These are phyloP conservation scores for Yponomeuta malinellus DNA, from an alignment of 2,888 invertebrate genomes.

Conservation along the genomic window DNA sequence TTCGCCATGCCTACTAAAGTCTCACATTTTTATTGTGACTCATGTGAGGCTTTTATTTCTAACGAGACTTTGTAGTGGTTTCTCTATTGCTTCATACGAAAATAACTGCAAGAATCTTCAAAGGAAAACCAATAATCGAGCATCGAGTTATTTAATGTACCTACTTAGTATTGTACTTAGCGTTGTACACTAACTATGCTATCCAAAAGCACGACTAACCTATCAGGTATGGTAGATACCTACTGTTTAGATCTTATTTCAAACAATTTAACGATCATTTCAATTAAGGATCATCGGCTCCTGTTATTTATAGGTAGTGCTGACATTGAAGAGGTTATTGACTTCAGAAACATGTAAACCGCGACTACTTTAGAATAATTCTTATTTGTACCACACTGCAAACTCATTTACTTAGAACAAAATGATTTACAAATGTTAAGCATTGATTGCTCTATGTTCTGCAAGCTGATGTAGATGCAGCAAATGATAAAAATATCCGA, in stretches of 20 bases:
- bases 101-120: too few species aligned
- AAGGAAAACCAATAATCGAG: too few species aligned
- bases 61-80: too few species aligned
- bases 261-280: neutral
- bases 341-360: neutral
- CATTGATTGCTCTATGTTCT: too few species aligned
- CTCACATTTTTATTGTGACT: slow-evolving; percentile 31
- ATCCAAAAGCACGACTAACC: neutral
- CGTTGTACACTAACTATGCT: too few species aligned
- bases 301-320: neutral
- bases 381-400: neutral
- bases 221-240: neutral
- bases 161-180: too few species aligned
- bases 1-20: slow-evolving; percentile 29
- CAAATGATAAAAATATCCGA: neutral
- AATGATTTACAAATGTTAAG: too few species aligned
- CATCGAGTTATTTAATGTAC: too few species aligned
- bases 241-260: neutral
- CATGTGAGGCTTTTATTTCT: slow-evolving; percentile 9
- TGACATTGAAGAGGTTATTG: neutral
- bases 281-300: neutral
- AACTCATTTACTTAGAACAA: neutral
- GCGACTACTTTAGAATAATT: neutral
- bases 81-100: too few species aligned
- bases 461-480: neutral